Evolutionary conservation across 2,888 invertebrate genomes (phyloP), one percentile per base, ranked within the genome.

Genomic region (Chaetogeoica ovagalla): DNA sequence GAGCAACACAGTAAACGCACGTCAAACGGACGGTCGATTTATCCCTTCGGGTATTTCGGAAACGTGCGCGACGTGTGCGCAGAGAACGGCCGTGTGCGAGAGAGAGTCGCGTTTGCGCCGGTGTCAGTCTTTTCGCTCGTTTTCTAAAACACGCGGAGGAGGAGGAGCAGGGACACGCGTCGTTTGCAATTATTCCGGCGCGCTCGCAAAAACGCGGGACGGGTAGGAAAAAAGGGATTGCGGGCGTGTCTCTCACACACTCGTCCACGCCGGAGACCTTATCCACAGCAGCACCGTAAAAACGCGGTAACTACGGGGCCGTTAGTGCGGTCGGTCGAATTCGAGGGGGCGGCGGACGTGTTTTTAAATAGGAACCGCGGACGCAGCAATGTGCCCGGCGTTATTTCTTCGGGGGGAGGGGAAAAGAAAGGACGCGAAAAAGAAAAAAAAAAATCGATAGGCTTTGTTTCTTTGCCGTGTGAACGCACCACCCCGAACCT

Each of bases 401-500:
- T 68, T 43, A 48, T 66, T 74, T 76, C 59, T 76, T 68, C 68
- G 68, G 62, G 15, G 30, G 30, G 66, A 66, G 15, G 30, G 30
- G 66, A 66, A 43, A 48, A 62, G 48, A 63, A 43, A 43, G 7
- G 9, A n/a, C n/a, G n/a, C n/a, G n/a, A n/a, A n/a, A 39, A 39
- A 39, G 1, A 43, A 43, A 43, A 55, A 57, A 52, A 55, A 74
- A 76, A 68, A 76, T 76, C 75, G 48, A 76, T 68, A 66, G 75
- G 75, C 66, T 76, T 76, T 76, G 75, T 76, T 66, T 68, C 69
- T 69, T n/a, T n/a, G n/a, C n/a, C 60, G 48, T 69, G 68, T 68
- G 76, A 76, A 76, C 55, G 30, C 30, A 65, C 66, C 75, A 68
- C 75, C n/a, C n/a, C n/a, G n/a, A n/a, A n/a, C n/a, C 77, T 77